These are phyloP conservation scores for Lysandra coridon DNA, from an alignment of 2,888 invertebrate genomes.

Conservation along the genomic window DNA sequence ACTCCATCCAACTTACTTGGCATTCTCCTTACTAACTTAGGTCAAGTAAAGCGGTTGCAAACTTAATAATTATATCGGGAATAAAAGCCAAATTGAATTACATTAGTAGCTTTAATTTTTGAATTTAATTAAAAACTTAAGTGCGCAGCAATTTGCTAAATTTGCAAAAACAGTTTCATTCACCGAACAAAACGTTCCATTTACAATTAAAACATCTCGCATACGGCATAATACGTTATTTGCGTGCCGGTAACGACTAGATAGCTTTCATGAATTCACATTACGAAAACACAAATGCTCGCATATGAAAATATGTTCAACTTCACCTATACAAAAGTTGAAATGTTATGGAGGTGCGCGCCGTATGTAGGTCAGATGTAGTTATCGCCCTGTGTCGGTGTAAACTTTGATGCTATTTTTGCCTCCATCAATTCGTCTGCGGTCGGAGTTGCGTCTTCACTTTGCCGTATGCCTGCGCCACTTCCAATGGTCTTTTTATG, in stretches of 20 bases:
- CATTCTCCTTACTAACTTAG: neutral
- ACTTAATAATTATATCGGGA: neutral
- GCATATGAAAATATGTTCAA: constrained; percentile 27
- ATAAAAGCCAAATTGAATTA: neutral
- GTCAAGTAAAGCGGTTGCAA: neutral
- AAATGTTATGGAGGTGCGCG: constrained; percentile 32
- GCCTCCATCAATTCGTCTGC: constrained; percentile 61
- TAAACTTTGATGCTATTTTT: constrained; percentile 70
- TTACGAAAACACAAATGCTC: constrained; percentile 38
- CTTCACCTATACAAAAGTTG: constrained; percentile 28
- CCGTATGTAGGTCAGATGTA: constrained; percentile 63
- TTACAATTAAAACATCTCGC: constrained; percentile 30
- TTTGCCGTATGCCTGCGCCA: constrained; percentile 51
- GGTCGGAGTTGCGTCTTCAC: constrained; percentile 60
- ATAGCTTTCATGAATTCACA: constrained; percentile 45
- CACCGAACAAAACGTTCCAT: constrained; percentile 10
- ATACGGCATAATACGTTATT: constrained; percentile 46
- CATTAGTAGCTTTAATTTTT: neutral
- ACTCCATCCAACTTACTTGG: no score
- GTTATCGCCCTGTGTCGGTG: constrained; percentile 57
- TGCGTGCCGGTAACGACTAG: constrained; percentile 52
- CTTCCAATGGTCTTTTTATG: constrained; percentile 48
- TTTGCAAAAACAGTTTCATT: neutral
- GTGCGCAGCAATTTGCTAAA: neutral
- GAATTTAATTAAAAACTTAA: neutral